These are phyloP conservation scores for Lithophane ornitopus DNA, from an alignment of 2,888 invertebrate genomes.

Conservation along the genomic window DNA sequence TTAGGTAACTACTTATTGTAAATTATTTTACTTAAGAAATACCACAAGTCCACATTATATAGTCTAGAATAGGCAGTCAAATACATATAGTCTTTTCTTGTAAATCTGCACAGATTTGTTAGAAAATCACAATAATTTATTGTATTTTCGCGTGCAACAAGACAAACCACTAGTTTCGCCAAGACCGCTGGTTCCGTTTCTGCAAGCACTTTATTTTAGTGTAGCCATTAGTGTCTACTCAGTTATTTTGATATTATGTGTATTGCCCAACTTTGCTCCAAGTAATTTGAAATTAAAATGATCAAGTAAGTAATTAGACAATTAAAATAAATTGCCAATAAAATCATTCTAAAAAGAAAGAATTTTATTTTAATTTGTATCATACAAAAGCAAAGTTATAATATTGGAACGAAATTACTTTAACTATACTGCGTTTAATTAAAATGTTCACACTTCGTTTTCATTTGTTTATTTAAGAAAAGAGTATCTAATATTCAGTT, in stretches of 20 bases:
- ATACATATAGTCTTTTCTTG: slow-evolving; percentile 16
- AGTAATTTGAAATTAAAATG: slow-evolving; percentile 16
- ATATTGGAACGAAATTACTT: slow-evolving; percentile 1
- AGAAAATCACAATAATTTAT: slow-evolving; percentile 37
- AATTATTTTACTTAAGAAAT: background rate
- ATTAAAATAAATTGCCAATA: slow-evolving; percentile 6
- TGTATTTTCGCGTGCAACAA: slow-evolving; percentile 38
- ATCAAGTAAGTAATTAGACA: background rate
- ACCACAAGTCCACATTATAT: background rate
- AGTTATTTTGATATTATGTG: background rate
- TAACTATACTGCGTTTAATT: background rate
- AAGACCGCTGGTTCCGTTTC: slow-evolving; percentile 19
- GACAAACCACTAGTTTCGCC: slow-evolving; percentile 6
- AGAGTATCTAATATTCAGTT: background rate
- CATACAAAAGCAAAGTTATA: background rate
- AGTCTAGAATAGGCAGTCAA: background rate
- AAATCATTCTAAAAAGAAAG: background rate
- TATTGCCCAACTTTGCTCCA: background rate
- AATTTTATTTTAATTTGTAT: slow-evolving; percentile 13
- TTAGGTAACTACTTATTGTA: background rate
- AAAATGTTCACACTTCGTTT: slow-evolving; percentile 13
- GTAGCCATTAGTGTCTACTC: background rate
- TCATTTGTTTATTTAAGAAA: slow-evolving; percentile 15
- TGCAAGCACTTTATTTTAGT: slow-evolving; percentile 23
- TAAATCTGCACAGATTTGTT: slow-evolving; percentile 10